Conservation (phyloP, 2,113 vertebrate genomes). For the Heteronetta atricapilla region DNA sequence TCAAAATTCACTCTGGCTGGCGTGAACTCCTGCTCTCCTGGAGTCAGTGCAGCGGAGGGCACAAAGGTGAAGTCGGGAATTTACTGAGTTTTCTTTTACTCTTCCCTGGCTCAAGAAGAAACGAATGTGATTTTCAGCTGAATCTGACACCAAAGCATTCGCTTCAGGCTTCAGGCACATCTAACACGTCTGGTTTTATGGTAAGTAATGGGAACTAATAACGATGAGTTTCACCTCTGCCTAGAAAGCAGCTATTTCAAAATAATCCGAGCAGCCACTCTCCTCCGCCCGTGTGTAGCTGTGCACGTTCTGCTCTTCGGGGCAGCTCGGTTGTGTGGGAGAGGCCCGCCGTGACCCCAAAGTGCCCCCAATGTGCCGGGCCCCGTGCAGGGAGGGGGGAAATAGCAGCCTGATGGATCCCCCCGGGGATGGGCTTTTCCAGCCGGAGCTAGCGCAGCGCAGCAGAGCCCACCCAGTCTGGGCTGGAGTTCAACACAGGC, state of each 20-base stretch:
- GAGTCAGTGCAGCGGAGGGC: constrained; percentile 42
- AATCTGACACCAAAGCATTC: constrained; percentile 59
- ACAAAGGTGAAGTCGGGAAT: constrained; percentile 51
- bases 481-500: neutral
- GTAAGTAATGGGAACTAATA: constrained; percentile 65
- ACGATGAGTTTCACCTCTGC: constrained; percentile 44
- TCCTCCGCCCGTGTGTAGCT: neutral
- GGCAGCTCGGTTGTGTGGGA: neutral
- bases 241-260: constrained; percentile 58
- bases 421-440: neutral
- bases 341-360: neutral
- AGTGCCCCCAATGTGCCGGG: neutral
- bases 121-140: constrained; percentile 57
- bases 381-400: neutral
- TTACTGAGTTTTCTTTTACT: constrained; percentile 63
- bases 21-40: constrained; percentile 18
- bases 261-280: neutral
- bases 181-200: constrained; percentile 46
- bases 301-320: neutral
- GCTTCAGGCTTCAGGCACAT: constrained; percentile 41
- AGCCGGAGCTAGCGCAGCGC: neutral
- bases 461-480: neutral
- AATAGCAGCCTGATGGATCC: neutral
- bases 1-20: constrained; percentile 47
- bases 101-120: constrained; percentile 40